Evolutionary conservation across 2,113 vertebrate genomes (phyloP).

Genomic region (Oryctolagus cuniculus): mOryCun1.1 NC_091440.1:72450001-72450500

Average conservation of each 20-base stretch:
- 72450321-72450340: not conserved
- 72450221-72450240: not conserved
- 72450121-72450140: no score
- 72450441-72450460: not conserved
- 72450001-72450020: no score
- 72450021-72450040: no score
- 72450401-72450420: not conserved
- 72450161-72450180: not conserved
- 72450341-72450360: not conserved
- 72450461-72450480: not conserved
- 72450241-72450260: not conserved
- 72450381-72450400: not conserved
- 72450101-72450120: no score
- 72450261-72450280: not conserved
- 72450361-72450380: not conserved
- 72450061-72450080: no score
- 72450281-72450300: not conserved
- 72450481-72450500: not conserved
- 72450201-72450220: not conserved
- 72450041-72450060: no score
- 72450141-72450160: not conserved
- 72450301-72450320: not conserved
- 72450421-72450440: no score
- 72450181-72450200: not conserved
- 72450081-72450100: no score